Conservation (phyloP, 37 sponge, comb jelly and placozoan species). For the Axinella damicornis region DNA sequence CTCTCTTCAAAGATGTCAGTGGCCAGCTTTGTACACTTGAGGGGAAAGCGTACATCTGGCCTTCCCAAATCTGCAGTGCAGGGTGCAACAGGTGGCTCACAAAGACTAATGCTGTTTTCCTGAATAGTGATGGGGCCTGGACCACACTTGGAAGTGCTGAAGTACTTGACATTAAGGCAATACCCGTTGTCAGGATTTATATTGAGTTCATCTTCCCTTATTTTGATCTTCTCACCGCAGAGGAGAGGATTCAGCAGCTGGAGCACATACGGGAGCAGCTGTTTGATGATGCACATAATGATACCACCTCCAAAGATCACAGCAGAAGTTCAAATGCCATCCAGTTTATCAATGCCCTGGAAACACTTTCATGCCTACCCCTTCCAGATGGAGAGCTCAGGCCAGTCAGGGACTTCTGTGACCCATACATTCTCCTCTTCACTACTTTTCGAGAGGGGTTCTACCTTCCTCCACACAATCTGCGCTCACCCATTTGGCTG, state of each 20-base stretch:
- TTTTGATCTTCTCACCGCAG: background rate
- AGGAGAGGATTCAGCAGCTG: conserved; percentile 1
- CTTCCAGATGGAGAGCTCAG: background rate
- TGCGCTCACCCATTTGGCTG: background rate
- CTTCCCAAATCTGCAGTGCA: background rate
- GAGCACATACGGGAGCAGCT: background rate
- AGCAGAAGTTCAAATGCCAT: background rate
- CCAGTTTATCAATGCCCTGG: background rate
- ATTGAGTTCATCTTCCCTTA: conserved; percentile 13
- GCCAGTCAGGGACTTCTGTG: background rate
- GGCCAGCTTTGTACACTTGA: background rate
- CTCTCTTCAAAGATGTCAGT: conserved; percentile 6
- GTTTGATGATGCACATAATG: background rate
- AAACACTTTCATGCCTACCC: background rate
- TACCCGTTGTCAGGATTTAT: background rate
- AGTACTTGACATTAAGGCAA: background rate
- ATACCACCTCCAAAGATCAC: background rate
- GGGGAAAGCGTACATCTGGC: conserved; percentile 22
- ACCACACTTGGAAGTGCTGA: background rate
- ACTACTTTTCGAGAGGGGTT: background rate
- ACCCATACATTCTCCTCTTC: background rate
- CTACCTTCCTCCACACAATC: background rate
- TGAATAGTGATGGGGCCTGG: background rate
- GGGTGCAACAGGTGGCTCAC: conserved; percentile 12
- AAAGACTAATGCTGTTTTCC: background rate